Evolutionary conservation across 2,113 vertebrate genomes (phyloP).

Genomic region (Seriola aureovittata): DNA sequence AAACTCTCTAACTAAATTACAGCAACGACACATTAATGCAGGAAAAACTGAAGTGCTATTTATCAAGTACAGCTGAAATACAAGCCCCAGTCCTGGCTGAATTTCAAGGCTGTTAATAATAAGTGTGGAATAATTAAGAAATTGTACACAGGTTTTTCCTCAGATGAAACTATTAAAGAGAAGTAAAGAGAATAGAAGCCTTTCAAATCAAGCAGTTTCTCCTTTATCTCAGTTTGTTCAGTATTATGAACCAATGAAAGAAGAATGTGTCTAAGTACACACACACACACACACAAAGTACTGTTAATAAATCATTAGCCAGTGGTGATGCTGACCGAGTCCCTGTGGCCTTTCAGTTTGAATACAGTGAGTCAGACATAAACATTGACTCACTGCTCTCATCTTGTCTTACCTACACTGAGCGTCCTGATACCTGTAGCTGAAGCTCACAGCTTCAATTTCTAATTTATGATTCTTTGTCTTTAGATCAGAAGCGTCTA

Average conservation of each 20-base stretch:
- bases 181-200: neutral
- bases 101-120: neutral
- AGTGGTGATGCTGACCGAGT: conserved; percentile 31
- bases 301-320: conserved; percentile 56
- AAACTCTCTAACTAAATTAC: neutral
- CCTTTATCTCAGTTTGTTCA: conserved; percentile 18
- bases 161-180: neutral
- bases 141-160: neutral
- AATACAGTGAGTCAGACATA: conserved; percentile 52
- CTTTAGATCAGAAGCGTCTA: neutral
- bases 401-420: neutral
- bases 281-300: neutral
- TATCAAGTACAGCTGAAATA: neutral
- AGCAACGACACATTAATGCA: too few species aligned
- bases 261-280: too few species aligned
- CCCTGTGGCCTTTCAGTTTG: conserved; percentile 32
- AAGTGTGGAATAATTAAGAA: neutral
- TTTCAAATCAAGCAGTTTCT: neutral
- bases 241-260: neutral
- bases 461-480: neutral
- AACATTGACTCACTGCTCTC: conserved; percentile 55
- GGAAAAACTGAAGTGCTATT: neutral
- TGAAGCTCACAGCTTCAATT: conserved; percentile 10
- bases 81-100: neutral
- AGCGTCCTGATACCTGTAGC: conserved; percentile 4